These are phyloP conservation scores for Pachydiplax longipennis DNA, from an alignment of 2,888 invertebrate genomes.

Conservation along the genomic window DNA sequence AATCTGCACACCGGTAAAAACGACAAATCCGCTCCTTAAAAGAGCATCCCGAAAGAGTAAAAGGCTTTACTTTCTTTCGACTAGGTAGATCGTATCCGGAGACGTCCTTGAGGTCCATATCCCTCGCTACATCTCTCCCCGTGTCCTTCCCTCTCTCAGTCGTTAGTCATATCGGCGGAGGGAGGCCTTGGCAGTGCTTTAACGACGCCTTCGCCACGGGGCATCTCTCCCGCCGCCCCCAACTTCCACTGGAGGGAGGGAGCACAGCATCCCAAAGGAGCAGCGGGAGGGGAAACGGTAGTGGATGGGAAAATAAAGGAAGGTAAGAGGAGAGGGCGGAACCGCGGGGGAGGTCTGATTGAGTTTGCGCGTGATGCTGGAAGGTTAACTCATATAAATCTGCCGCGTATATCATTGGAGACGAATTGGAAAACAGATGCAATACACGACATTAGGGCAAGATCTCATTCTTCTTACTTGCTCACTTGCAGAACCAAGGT, in stretches of 20 bases:
- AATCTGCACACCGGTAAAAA: not conserved
- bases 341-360: not conserved
- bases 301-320: not conserved
- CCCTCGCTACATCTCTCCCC: not conserved
- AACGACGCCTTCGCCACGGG: slow-evolving; percentile 28
- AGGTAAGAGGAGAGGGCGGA: not conserved
- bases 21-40: not conserved
- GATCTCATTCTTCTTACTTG: too few relatives aligned
- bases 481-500: too few relatives aligned
- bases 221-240: not conserved
- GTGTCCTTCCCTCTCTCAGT: not conserved
- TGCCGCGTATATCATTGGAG: not conserved
- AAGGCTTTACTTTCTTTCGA: not conserved
- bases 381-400: not conserved
- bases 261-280: not conserved
- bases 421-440: too few relatives aligned
- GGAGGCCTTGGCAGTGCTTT: slow-evolving; percentile 19
- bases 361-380: not conserved
- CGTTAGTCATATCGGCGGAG: slow-evolving; percentile 5
- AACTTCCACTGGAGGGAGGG: not conserved
- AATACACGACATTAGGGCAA: too few relatives aligned
- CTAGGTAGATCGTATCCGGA: not conserved
- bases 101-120: not conserved
- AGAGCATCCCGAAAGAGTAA: not conserved
- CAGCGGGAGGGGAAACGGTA: not conserved